phyloP scores from a whole-genome alignment of 2,113 vertebrate genomes.

The Cervus canadensis region DNA sequence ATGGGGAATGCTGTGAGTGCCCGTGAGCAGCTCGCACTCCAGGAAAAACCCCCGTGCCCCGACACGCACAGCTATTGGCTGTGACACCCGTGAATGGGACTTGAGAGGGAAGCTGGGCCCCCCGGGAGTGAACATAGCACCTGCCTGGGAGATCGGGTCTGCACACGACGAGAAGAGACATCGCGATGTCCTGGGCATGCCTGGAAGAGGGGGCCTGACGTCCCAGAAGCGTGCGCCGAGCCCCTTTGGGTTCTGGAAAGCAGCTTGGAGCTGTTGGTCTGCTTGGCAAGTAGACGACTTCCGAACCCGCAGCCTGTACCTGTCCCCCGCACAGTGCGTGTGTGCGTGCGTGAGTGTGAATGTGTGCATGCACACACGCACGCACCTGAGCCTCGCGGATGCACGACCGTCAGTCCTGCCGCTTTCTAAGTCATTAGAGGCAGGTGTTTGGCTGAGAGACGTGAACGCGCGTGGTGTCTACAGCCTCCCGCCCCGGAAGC shows the following conservation, averaged over 20 bases:
- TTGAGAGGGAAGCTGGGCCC: neutral
- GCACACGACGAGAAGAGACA: neutral
- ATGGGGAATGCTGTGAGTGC: rapidly evolving
- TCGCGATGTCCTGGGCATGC: neutral
- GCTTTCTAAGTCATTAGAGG: neutral
- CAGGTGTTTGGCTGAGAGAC: neutral
- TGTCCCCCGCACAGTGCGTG: rapidly evolving
- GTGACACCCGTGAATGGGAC: too few species aligned
- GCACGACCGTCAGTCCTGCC: neutral
- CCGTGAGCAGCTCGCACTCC: rapidly evolving
- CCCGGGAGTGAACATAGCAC: rapidly evolving
- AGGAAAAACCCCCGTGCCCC: rapidly evolving
- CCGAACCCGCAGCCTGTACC: neutral
- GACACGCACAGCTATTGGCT: rapidly evolving
- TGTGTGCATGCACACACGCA: rapidly evolving
- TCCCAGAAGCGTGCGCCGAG: rapidly evolving
- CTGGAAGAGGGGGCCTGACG: rapidly evolving
- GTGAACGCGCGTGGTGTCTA: rapidly evolving
- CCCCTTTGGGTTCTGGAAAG: neutral
- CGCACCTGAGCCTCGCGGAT: too few species aligned
- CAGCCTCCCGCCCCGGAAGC: rapidly evolving
- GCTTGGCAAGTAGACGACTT: neutral
- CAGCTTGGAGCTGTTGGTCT: neutral
- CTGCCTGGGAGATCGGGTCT: neutral
- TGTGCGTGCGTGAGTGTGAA: rapidly evolving